These are phyloP conservation scores for Pangasius krempfi DNA, from an alignment of 2,797 vertebrate species.

Conservation along the genomic window DNA sequence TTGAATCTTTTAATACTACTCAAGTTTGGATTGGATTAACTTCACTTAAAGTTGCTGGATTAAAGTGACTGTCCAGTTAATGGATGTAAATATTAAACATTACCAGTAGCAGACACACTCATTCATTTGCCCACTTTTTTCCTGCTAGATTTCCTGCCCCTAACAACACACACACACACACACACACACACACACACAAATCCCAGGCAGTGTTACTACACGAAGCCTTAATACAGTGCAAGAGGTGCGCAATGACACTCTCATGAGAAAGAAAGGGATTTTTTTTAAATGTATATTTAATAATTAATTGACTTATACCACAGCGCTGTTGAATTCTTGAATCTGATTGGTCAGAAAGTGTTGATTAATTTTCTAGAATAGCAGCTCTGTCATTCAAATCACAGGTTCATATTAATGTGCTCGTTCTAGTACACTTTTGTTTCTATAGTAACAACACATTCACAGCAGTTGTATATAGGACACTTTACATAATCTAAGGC, in stretches of 20 bases:
- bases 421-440: neutral
- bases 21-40: neutral
- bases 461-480: neutral
- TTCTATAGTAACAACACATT: neutral
- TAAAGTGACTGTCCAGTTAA: neutral
- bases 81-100: slow-evolving; percentile 1
- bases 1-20: neutral
- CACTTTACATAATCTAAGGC: neutral
- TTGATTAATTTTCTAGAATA: neutral
- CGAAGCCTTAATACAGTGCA: neutral
- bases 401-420: neutral
- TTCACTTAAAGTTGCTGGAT: neutral
- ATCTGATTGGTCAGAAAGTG: neutral
- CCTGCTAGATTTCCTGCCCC: neutral
- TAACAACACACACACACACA: neutral
- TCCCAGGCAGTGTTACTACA: neutral
- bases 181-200: slow-evolving; percentile 5
- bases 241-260: neutral
- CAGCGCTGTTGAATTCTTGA: neutral
- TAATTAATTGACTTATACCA: neutral
- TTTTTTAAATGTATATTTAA: neutral
- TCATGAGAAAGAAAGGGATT: neutral
- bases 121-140: neutral
- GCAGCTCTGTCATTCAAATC: neutral
- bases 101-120: neutral